These are phyloP conservation scores for Eucidaris tribuloides DNA, from an alignment of 35 echinoderm and acorn worm species.

Conservation along the genomic window DNA sequence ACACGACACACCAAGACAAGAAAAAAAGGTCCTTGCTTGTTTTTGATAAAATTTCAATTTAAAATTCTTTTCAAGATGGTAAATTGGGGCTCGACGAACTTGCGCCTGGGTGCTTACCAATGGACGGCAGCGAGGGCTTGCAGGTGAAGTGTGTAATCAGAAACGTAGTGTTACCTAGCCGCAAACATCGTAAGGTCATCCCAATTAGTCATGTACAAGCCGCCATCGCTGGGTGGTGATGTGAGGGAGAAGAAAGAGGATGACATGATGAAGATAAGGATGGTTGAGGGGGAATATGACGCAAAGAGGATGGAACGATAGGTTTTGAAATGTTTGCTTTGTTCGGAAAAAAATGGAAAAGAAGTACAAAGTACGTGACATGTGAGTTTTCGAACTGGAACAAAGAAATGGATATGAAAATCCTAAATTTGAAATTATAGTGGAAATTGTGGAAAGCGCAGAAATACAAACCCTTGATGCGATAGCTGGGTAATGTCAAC, in stretches of 20 bases:
- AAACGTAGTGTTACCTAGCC: neutral
- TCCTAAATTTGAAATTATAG: too few relatives aligned
- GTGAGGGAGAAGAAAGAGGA: too few relatives aligned
- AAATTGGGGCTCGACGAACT: neutral
- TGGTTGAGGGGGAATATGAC: slow-evolving; percentile 17
- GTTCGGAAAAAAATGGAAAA: too few relatives aligned
- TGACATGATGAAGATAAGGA: too few relatives aligned
- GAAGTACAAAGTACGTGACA: too few relatives aligned
- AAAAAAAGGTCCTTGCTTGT: slow-evolving; percentile 25
- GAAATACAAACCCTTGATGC: too few relatives aligned
- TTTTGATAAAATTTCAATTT: slow-evolving; percentile 40
- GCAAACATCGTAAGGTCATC: neutral
- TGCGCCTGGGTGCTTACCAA: neutral
- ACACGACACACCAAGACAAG: neutral
- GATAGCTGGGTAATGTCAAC: too few relatives aligned
- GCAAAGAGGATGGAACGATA: slow-evolving; percentile 10
- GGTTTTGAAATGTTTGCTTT: slow-evolving; percentile 21
- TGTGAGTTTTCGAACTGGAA: too few relatives aligned
- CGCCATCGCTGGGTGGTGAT: too few relatives aligned
- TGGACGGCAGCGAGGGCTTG: slow-evolving; percentile 8
- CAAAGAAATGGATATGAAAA: too few relatives aligned
- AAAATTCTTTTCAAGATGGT: slow-evolving; percentile 25
- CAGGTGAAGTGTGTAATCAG: slow-evolving; percentile 13
- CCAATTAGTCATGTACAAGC: too few relatives aligned
- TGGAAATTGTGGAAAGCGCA: too few relatives aligned